Evolutionary conservation across 92 coral and sea anemone species (phyloP), one percentile per base, ranked within the genome.

Genomic region (Umimayanthus chanpuru): DNA sequence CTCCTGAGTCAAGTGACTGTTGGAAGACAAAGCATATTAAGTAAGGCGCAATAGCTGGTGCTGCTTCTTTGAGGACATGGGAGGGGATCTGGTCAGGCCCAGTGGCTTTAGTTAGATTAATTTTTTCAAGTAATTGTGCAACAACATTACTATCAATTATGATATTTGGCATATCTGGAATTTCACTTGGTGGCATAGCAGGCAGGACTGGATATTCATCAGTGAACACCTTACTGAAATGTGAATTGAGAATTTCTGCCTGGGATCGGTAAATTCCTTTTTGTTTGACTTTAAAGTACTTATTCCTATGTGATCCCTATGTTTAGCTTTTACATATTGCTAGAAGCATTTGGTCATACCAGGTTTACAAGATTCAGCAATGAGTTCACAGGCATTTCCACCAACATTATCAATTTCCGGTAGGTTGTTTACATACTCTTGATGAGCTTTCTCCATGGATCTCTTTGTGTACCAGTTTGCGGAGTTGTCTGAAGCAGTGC

Each of bases 11-110:
- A 32, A 32, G 36, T 32, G 36, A 88, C 55, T 88, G 91, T 88
- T 81, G 87, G 91, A 88, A 88, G 39, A 68, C 70, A 40, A 80
- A 81, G 65, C 66, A 44, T 75, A n/a, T n/a, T n/a, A 88, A 39
- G 68, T 81, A 88, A n/a, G 81, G 88, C 23, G 87, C 81, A 25
- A 88, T 66, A 11, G 71, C 91, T 81, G 87, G 18, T 44, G 91
- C 88, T 12, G 88, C 88, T 39, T 85, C 88, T 44, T 85, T 85
- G 5, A 85, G 70, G 70, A 85, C 81, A 73, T 43, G 81, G 11
- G 65, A 38, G n/a, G 80, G 88, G 41, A 77, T 77, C 55, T 38
- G 49, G 36, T 32, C 36, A 32, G 36, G 36, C 36, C 36, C 36
- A 32, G 0, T 32, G 36, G 36, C 36, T 32, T 77, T 77, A 56